phyloP scores from a whole-genome alignment of 2,797 vertebrate genomes.

The Bradypus variegatus region DNA sequence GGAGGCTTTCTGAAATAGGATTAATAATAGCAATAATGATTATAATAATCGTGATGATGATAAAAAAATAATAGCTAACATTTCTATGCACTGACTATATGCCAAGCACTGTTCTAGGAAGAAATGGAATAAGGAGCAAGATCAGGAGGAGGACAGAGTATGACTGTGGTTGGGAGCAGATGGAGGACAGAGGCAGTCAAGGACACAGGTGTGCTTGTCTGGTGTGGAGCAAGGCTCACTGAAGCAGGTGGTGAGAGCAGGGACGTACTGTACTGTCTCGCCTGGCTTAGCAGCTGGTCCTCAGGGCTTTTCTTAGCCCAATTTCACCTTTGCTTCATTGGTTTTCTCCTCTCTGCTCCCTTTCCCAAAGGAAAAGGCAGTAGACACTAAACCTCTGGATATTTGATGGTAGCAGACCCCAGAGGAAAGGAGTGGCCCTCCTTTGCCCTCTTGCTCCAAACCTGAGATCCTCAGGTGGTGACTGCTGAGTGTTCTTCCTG shows the following conservation, averaged over 20 bases:
- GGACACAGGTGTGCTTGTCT: not conserved
- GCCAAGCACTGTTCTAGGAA: not conserved
- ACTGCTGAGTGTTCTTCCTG: not conserved
- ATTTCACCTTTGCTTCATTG: not conserved
- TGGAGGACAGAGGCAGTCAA: not conserved
- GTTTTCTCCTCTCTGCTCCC: not conserved
- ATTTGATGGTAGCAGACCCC: not conserved
- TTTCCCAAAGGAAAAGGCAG: not conserved
- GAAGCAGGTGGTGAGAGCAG: not conserved
- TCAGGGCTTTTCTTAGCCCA: constrained; percentile 18
- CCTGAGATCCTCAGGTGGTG: not conserved
- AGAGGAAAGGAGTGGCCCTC: not conserved
- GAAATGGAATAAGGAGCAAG: not conserved
- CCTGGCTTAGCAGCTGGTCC: not conserved
- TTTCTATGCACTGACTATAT: not conserved
- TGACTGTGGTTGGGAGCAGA: not conserved
- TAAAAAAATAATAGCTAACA: not conserved
- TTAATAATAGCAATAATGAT: not conserved
- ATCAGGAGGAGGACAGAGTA: not conserved
- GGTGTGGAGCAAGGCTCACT: not conserved
- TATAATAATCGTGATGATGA: too few species aligned
- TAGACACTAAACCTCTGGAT: not conserved
- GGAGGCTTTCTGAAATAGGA: not conserved
- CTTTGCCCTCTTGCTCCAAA: not conserved
- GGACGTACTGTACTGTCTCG: not conserved